These are phyloP conservation scores for Polymixis flavicincta DNA, from an alignment of 2,888 invertebrate genomes.

Conservation along the genomic window DNA sequence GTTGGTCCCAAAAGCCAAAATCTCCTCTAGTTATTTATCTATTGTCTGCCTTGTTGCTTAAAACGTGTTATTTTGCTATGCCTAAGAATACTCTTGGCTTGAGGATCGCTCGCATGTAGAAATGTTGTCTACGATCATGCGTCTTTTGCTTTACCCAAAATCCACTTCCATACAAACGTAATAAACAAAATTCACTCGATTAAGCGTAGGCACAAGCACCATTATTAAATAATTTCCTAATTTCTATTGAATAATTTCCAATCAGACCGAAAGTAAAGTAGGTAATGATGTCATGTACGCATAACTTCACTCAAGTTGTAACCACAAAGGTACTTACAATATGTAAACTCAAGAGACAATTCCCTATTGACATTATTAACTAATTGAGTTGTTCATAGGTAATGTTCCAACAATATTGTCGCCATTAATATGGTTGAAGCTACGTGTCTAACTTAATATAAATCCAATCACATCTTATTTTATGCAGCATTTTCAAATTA, in stretches of 20 bases:
- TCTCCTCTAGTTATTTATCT: no score
- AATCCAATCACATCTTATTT: neutral
- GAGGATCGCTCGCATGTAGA: no score
- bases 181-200: no score
- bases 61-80: neutral
- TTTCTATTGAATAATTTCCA: neutral
- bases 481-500: no score
- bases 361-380: constrained; percentile 2
- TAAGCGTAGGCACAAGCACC: neutral
- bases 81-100: neutral
- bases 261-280: neutral
- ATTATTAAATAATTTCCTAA: neutral
- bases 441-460: neutral
- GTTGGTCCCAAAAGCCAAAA: no score
- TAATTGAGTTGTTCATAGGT: constrained; percentile 30
- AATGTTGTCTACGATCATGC: neutral
- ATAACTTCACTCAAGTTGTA: constrained; percentile 1
- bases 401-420: constrained; percentile 6
- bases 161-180: neutral
- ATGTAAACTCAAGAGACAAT: neutral
- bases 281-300: neutral
- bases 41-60: neutral
- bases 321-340: neutral
- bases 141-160: neutral
- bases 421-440: neutral